These are phyloP conservation scores for Brenthis hecate DNA, from an alignment of 2,888 invertebrate genomes.

Conservation along the genomic window DNA sequence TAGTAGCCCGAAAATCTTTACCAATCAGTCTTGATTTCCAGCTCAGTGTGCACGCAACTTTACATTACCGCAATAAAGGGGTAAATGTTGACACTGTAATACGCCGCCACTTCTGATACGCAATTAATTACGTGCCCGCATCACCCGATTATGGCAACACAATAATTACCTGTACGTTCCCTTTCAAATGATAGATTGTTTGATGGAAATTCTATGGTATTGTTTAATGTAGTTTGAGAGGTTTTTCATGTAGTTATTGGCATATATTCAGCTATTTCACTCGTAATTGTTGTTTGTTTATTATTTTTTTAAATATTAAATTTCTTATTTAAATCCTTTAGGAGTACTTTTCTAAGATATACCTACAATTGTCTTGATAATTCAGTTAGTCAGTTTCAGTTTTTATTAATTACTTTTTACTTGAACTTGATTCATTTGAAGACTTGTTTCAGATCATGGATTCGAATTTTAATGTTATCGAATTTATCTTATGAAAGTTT, in stretches of 20 bases:
- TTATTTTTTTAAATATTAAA: background rate
- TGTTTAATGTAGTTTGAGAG: background rate
- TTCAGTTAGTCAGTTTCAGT: no score
- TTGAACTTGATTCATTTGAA: no score
- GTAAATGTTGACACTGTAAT: slow-evolving; percentile 45
- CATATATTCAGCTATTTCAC: no score
- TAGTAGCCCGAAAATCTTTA: background rate
- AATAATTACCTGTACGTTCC: slow-evolving; percentile 34
- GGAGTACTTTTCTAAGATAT: no score
- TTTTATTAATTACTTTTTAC: no score
- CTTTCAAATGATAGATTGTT: slow-evolving; percentile 13
- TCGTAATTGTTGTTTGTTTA: background rate
- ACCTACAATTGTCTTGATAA: no score
- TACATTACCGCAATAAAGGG: slow-evolving; percentile 43
- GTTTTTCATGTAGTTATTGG: no score
- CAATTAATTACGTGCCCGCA: slow-evolving; percentile 49
- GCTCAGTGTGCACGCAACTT: slow-evolving; percentile 23
- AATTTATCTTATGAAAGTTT: no score
- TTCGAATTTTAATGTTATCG: no score
- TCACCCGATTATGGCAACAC: slow-evolving; percentile 36
- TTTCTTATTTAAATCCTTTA: no score
- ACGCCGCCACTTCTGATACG: slow-evolving; percentile 42
- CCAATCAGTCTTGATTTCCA: background rate
- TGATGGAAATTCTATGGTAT: background rate
- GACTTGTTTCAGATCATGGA: no score